These are phyloP conservation scores for Calliscelio sp. DNA, from an alignment of 2,888 invertebrate species.

Conservation along the genomic window DNA sequence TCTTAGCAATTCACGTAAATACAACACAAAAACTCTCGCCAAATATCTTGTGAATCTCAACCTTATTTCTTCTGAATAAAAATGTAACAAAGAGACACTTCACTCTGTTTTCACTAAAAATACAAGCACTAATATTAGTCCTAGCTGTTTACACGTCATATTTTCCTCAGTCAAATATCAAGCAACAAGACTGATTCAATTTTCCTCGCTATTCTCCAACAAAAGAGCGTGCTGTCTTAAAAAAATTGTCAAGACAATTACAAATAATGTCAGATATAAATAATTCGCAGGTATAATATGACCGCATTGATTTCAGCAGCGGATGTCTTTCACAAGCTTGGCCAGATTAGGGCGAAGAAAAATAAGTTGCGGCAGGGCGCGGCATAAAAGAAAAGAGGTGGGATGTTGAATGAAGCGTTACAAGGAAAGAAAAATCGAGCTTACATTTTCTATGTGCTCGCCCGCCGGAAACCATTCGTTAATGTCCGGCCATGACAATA, in stretches of 20 bases:
- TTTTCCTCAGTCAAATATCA: constrained; percentile 21
- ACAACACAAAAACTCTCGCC: no score
- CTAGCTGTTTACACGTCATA: constrained; percentile 1
- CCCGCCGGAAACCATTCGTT: constrained; percentile 81
- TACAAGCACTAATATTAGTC: constrained; percentile 1
- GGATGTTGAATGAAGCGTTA: constrained; percentile 69
- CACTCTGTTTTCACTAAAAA: constrained; percentile 8
- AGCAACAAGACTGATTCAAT: constrained; percentile 25
- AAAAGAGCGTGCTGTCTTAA: no score
- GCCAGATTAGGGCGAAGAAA: constrained; percentile 49
- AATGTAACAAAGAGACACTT: constrained; percentile 12
- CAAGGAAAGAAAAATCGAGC: constrained; percentile 71
- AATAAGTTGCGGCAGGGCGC: constrained; percentile 50
- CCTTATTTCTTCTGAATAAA: background rate
- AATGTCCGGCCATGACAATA: constrained; percentile 80
- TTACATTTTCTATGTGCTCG: constrained; percentile 71
- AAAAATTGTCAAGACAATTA: constrained; percentile 31
- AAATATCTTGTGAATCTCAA: no score
- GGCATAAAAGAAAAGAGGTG: constrained; percentile 51
- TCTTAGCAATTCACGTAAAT: no score
- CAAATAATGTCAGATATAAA: background rate
- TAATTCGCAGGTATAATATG: constrained; percentile 12
- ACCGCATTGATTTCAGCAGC: constrained; percentile 37
- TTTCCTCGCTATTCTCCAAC: background rate
- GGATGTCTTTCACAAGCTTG: constrained; percentile 28